Conservation (phyloP, 2,888 invertebrate species). For the Ochropleura leucogaster region DNA sequence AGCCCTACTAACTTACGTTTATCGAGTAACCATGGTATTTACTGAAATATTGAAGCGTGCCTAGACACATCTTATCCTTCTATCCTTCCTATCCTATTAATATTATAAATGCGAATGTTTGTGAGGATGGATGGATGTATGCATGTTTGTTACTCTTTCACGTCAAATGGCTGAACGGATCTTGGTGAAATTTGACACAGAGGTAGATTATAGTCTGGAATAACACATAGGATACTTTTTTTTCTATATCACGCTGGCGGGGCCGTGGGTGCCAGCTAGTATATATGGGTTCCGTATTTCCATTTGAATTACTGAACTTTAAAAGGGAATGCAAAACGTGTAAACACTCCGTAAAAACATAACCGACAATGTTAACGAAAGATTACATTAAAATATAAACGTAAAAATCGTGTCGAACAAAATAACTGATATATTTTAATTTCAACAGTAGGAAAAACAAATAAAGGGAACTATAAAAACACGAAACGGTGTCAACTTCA, state of each 20-base stretch:
- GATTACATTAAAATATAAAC: conserved; percentile 46
- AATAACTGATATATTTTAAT: conserved; percentile 67
- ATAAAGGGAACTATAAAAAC: conserved; percentile 73
- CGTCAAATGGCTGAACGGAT: too few species aligned
- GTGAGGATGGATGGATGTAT: too few species aligned
- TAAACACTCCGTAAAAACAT: conserved; percentile 17
- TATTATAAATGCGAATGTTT: too few species aligned
- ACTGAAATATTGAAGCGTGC: conserved; percentile 41
- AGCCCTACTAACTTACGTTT: conserved; percentile 41
- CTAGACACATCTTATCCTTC: not conserved
- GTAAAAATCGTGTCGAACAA: conserved; percentile 61
- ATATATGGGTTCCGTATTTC: too few species aligned
- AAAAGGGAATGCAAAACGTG: conserved; percentile 2
- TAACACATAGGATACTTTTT: too few species aligned
- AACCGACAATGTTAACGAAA: conserved; percentile 40
- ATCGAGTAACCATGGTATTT: conserved; percentile 29
- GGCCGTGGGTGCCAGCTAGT: too few species aligned
- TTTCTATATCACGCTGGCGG: too few species aligned
- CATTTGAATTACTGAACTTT: too few species aligned
- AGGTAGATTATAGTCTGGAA: too few species aligned
- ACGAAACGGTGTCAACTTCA: conserved; percentile 81
- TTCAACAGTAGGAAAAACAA: conserved; percentile 68
- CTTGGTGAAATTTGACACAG: too few species aligned
- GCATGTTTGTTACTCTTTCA: too few species aligned
- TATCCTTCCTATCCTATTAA: too few species aligned